phyloP scores from a whole-genome alignment of 2,888 invertebrate species.

The Chymomyza procnemis region DNA sequence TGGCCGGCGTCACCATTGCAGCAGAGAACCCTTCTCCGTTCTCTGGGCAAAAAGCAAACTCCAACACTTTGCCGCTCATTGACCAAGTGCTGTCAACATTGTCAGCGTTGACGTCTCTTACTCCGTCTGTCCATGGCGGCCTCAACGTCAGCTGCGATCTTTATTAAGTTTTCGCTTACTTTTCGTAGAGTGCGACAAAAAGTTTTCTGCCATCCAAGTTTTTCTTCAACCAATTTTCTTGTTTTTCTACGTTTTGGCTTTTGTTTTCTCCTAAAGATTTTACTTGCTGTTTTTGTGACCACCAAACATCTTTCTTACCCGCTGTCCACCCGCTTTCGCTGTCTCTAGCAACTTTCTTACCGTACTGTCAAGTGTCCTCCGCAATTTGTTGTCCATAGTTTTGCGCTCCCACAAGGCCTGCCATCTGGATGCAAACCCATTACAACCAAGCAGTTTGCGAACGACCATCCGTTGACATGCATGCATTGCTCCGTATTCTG shows the following conservation, averaged over 20 bases:
- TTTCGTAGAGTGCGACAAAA: slow-evolving; percentile 68
- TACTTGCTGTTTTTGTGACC: slow-evolving; percentile 36
- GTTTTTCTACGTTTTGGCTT: slow-evolving; percentile 69
- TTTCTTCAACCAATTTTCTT: slow-evolving; percentile 62
- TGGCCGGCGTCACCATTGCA: slow-evolving; percentile 25
- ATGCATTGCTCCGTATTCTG: neutral
- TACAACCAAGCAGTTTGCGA: too few relatives aligned
- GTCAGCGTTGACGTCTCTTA: slow-evolving; percentile 17
- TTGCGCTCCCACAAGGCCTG: slow-evolving; percentile 2
- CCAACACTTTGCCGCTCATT: slow-evolving; percentile 18
- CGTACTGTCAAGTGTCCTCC: slow-evolving; percentile 40
- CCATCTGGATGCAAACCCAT: slow-evolving; percentile 7
- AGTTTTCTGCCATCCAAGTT: slow-evolving; percentile 55
- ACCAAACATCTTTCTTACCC: neutral
- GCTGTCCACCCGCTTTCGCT: neutral
- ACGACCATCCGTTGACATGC: neutral
- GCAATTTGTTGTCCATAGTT: slow-evolving; percentile 53
- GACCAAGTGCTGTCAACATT: slow-evolving; percentile 61
- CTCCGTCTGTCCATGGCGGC: slow-evolving; percentile 19
- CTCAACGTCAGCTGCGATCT: slow-evolving; percentile 63
- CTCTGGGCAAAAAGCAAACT: neutral
- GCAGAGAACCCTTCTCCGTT: neutral
- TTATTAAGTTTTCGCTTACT: slow-evolving; percentile 74
- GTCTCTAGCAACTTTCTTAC: slow-evolving; percentile 37
- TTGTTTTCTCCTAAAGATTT: slow-evolving; percentile 72